Evolutionary conservation across 2,113 vertebrate genomes (phyloP).

Genomic region (Poeciliopsis prolifica): DNA sequence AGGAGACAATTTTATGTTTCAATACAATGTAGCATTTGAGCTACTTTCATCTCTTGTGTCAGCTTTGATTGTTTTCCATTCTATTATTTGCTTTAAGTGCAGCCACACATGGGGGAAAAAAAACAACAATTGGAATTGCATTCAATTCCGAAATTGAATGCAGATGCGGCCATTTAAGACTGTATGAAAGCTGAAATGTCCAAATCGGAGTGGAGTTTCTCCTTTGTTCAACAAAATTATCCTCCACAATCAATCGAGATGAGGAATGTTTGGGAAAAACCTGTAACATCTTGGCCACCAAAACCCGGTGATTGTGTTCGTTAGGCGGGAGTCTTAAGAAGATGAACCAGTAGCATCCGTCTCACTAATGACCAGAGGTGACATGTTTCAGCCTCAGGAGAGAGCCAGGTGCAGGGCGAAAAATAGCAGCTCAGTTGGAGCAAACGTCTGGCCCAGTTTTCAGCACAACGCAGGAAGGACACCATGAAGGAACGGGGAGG

Average conservation of each 20-base stretch:
- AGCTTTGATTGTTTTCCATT: not conserved
- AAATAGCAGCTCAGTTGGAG: slow-evolving; percentile 71
- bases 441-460: slow-evolving; percentile 69
- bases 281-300: slow-evolving; percentile 2
- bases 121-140: too few species aligned
- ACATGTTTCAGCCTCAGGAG: slow-evolving; percentile 64
- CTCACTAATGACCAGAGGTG: slow-evolving; percentile 71
- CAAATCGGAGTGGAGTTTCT: slow-evolving; percentile 7
- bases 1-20: not conserved
- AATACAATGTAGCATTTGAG: not conserved
- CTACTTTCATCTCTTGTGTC: not conserved
- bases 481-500: slow-evolving; percentile 25
- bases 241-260: slow-evolving; percentile 9
- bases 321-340: slow-evolving; percentile 38
- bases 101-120: not conserved
- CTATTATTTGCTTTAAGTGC: not conserved
- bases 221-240: slow-evolving; percentile 6
- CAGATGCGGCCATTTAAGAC: not conserved
- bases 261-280: slow-evolving; percentile 7
- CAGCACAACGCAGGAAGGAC: slow-evolving; percentile 46
- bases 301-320: slow-evolving; percentile 12
- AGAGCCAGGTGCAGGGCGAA: slow-evolving; percentile 69
- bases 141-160: not conserved
- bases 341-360: slow-evolving; percentile 58
- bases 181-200: slow-evolving; percentile 24